phyloP scores from a whole-genome alignment of 2,888 invertebrate species.

The Ochropacha duplaris region DNA sequence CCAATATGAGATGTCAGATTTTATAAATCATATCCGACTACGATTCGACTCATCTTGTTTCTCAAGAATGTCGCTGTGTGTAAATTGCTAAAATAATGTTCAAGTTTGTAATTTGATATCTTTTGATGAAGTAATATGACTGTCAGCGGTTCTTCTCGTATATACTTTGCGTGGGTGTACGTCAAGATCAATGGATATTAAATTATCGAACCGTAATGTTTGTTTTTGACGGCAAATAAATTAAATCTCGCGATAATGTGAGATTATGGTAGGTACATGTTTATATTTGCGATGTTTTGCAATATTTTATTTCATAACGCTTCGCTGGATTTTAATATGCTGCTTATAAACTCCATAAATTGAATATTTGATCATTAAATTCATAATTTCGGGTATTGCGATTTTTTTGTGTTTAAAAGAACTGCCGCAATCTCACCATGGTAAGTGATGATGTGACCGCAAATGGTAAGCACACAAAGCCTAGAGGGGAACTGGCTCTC shows the following conservation, averaged over 20 bases:
- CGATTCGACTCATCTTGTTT: too few species aligned
- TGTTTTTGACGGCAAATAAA: constrained; percentile 8
- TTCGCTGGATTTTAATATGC: not conserved
- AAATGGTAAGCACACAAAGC: too few species aligned
- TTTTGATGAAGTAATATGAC: not conserved
- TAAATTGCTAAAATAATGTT: not conserved
- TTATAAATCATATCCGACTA: too few species aligned
- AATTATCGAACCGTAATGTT: constrained; percentile 7
- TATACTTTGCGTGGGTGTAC: not conserved
- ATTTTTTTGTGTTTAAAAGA: too few species aligned
- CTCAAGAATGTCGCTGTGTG: too few species aligned
- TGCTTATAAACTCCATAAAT: too few species aligned
- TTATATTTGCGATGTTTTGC: not conserved
- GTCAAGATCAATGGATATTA: constrained; percentile 3
- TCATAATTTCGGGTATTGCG: too few species aligned
- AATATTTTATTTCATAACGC: not conserved
- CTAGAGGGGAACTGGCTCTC: too few species aligned
- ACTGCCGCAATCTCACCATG: too few species aligned
- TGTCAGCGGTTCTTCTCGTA: not conserved
- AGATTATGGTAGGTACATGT: not conserved
- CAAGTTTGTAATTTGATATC: not conserved
- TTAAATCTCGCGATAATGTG: constrained; percentile 2
- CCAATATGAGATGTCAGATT: too few species aligned
- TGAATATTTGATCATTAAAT: not conserved
- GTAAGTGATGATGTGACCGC: too few species aligned